These are phyloP conservation scores for Clarias gariepinus DNA, from an alignment of 2,113 vertebrate species.

Conservation along the genomic window DNA sequence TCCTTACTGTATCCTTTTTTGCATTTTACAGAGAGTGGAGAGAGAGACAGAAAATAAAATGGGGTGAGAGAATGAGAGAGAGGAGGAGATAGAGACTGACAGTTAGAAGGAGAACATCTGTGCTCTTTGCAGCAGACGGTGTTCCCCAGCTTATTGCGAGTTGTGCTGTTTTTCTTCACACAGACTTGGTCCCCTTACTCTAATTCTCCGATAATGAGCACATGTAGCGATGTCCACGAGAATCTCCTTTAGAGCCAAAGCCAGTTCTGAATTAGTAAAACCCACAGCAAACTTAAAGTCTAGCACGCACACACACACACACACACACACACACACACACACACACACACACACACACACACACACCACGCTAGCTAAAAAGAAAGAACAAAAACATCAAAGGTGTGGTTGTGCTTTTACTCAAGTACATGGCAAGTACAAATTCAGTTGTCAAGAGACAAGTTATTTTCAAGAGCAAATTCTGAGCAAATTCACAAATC, in stretches of 20 bases:
- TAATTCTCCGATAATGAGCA: constrained; percentile 33
- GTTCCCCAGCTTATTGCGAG: constrained; percentile 19
- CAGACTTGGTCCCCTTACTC: constrained; percentile 4
- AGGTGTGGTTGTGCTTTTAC: neutral
- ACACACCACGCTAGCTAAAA: neutral
- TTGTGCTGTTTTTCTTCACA: constrained; percentile 26
- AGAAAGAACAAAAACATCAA: neutral
- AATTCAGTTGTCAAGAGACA: constrained; percentile 6
- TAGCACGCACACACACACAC: too few relatives aligned
- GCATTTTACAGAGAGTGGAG: neutral
- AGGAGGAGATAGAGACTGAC: neutral
- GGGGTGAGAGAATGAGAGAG: neutral
- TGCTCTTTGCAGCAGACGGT: neutral
- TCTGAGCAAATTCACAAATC: neutral
- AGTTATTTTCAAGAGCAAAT: neutral
- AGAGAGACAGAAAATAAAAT: neutral
- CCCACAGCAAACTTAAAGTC: neutral
- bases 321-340: neutral
- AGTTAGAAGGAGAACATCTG: constrained; percentile 3
- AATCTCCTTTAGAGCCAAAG: neutral
- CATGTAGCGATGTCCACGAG: neutral
- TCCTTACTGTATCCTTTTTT: neutral
- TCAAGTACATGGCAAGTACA: neutral
- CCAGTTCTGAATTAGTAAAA: constrained; percentile 10
- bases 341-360: neutral